Evolutionary conservation across 2,113 vertebrate genomes (phyloP), one percentile per base, ranked within the genome.

Genomic region (Haemorhous mexicanus): DNA sequence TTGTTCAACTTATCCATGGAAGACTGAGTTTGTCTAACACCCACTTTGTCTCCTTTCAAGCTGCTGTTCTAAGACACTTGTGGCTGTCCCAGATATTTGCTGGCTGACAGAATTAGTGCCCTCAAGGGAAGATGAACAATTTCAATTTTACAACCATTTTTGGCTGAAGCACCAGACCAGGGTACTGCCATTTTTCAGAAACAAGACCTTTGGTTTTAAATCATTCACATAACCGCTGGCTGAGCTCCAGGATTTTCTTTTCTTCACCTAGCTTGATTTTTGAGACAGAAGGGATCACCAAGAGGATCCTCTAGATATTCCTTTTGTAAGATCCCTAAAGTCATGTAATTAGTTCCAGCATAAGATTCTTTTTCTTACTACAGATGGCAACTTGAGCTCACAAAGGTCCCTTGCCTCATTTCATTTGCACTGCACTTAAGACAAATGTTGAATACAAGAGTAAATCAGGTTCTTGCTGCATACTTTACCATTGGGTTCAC

Each of bases 111-210:
- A 94, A 92, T 87, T 63, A 68, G 43, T 53, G 37, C n/a, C 53
- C 77, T 87, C 58, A 46, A 56, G 80, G 69, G 77, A 84, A 89
- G 58, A 90, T 64, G 83, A 94, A 90, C 89, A 89, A 81, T 95
- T 86, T 59, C 67, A 47, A 46, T 70, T 96, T 97, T 93, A 93
- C 89, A 93, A 84, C 32, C 76, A 74, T 77, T 84, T 97, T 95
- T 94, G 95, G 89, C 86, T 77, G 90, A 89, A 90, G 47, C 37
- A 59, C 35, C 20, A 90, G 84, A 63, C 46, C 32, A 66, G 28
- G 44, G 41, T 46, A 91, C 39, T 73, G 70, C 13, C 58, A 58
- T 87, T 84, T 79, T 78, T 95, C 74, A 85, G 75, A 91, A 95
- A 69, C 43, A 58, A 82, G 84, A 70, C 70, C 24, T 86, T 49